Conservation (phyloP, 2,797 vertebrate genomes). For the Ctenochaetus hawaiiensis region DNA sequence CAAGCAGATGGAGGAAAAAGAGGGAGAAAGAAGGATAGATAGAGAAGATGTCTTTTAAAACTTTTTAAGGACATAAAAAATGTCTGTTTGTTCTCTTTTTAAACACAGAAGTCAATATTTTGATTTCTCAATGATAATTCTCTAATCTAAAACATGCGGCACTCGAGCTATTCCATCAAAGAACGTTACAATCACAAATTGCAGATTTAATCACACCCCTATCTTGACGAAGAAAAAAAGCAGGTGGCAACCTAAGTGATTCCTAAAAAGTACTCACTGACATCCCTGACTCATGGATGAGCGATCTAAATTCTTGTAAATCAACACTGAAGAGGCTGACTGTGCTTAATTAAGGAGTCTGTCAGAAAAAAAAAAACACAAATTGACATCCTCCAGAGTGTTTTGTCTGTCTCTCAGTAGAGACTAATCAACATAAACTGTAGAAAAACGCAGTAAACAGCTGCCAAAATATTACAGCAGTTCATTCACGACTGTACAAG, state of each 20-base stretch:
- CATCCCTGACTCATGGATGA: conserved; percentile 46
- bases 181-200: conserved; percentile 40
- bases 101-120: conserved; percentile 33
- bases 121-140: conserved; percentile 16
- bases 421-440: conserved; percentile 78
- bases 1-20: neutral
- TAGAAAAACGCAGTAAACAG: conserved; percentile 70
- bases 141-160: conserved; percentile 14
- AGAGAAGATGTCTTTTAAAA: neutral
- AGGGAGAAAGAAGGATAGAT: conserved; percentile 8
- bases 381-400: conserved; percentile 82
- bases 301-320: conserved; percentile 66
- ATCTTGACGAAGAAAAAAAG: conserved; percentile 40
- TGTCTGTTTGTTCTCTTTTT: neutral
- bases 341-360: conserved; percentile 76
- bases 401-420: conserved; percentile 75
- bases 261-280: conserved; percentile 46
- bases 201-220: conserved; percentile 56
- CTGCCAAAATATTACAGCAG: conserved; percentile 65
- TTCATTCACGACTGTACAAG: conserved; percentile 68
- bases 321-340: conserved; percentile 69
- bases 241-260: conserved; percentile 67
- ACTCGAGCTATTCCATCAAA: neutral
- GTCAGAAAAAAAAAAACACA: conserved; percentile 49
- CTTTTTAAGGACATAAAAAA: neutral